Conservation (phyloP, 2,797 vertebrate genomes). For the Cottoperca gobio region DNA sequence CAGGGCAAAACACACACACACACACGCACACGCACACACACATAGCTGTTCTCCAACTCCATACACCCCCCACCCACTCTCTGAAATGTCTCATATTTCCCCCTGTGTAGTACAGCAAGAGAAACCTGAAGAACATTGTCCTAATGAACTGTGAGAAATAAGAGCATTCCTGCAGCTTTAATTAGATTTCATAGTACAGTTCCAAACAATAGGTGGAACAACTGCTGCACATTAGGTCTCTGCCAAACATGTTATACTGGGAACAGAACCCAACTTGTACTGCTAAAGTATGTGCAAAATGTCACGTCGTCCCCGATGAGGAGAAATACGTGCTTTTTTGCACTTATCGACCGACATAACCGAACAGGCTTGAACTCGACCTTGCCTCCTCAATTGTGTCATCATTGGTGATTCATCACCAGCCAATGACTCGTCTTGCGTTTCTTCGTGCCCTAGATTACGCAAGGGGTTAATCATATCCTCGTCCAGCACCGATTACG, state of each 20-base stretch:
- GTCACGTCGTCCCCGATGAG: constrained; percentile 23
- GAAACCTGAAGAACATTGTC: constrained; percentile 56
- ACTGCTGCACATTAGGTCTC: constrained; percentile 42
- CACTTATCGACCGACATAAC: background rate
- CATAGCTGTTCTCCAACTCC: constrained; percentile 22
- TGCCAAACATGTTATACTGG: constrained; percentile 24
- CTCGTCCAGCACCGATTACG: background rate
- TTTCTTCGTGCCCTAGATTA: constrained; percentile 9
- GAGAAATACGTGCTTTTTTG: background rate
- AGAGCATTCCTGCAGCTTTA: constrained; percentile 56
- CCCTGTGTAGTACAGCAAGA: constrained; percentile 25
- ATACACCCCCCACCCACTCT: constrained; percentile 15
- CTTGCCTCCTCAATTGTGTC: constrained; percentile 14
- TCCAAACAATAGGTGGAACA: constrained; percentile 47
- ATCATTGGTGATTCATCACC: constrained; percentile 42
- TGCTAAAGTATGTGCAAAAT: constrained; percentile 14
- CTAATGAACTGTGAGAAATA: constrained; percentile 61
- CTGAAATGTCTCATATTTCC: constrained; percentile 56
- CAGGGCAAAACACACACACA: constrained; percentile 17
- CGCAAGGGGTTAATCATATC: constrained; percentile 20
- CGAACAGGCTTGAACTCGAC: constrained; percentile 47
- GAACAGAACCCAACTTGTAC: background rate
- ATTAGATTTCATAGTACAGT: constrained; percentile 42
- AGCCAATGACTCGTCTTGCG: constrained; percentile 20
- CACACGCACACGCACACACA: constrained; percentile 9